Percentiles rank a stretch among this genome's conserved stretches.
Conservation (phyloP, 2,888 invertebrate species). For the Timema cristinae region DNA sequence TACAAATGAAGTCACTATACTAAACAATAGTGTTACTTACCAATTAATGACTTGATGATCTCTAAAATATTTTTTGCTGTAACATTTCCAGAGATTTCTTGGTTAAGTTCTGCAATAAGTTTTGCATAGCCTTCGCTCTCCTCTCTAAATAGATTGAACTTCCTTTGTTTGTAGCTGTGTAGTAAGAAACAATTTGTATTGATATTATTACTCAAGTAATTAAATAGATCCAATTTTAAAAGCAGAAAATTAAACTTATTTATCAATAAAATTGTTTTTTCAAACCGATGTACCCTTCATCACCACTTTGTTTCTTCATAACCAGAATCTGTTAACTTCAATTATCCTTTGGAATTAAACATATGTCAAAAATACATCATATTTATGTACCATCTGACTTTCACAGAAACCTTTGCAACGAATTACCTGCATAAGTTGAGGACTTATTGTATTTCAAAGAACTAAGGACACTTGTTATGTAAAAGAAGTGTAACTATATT, state of each 20-base stretch:
- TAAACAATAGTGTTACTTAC: slow-evolving; percentile 48
- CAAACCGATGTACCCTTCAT: not conserved
- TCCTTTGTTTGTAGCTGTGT: slow-evolving; percentile 96
- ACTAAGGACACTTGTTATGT: too few relatives aligned
- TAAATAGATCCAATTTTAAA: not conserved
- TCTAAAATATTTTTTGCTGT: slow-evolving; percentile 71
- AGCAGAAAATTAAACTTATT: not conserved
- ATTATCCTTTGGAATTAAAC: too few relatives aligned
- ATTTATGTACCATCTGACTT: too few relatives aligned
- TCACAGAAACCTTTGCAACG: too few relatives aligned
- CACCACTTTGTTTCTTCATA: too few relatives aligned
- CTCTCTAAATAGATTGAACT: slow-evolving; percentile 97
- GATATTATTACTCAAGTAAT: slow-evolving; percentile 16
- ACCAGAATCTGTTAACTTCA: too few relatives aligned
- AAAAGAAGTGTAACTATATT: too few relatives aligned
- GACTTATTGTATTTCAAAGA: too few relatives aligned
- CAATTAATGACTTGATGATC: slow-evolving; percentile 90
- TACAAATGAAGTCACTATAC: too few relatives aligned
- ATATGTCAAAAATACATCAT: too few relatives aligned
- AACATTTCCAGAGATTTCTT: slow-evolving; percentile 61
- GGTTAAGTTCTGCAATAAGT: slow-evolving; percentile 88
- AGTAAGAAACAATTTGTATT: slow-evolving; percentile 23
- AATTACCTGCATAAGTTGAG: too few relatives aligned
- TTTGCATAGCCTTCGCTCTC: slow-evolving; percentile 99
- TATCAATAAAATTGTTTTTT: not conserved